phyloP scores from a whole-genome alignment of 2,113 vertebrate genomes.

The Redunca redunca region DNA sequence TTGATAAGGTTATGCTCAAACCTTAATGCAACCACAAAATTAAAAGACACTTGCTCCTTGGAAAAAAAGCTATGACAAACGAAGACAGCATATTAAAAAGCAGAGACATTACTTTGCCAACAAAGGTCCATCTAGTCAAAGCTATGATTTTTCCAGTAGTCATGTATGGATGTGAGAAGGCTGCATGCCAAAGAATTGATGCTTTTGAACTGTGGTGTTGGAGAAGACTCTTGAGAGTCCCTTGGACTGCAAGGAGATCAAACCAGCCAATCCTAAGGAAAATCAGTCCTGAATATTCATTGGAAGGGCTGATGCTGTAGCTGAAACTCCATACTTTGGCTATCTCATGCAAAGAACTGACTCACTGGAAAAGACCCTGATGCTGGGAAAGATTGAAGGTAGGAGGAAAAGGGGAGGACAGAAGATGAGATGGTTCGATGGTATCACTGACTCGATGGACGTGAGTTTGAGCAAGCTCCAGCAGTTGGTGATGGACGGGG shows the following conservation, averaged over 20 bases:
- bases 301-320: background rate
- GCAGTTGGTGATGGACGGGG: background rate
- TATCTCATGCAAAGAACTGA: background rate
- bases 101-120: background rate
- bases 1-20: background rate
- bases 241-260: background rate
- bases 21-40: background rate
- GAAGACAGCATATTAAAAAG: fast-evolving
- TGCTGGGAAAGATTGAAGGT: background rate
- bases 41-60: background rate
- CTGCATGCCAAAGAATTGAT: background rate
- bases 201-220: background rate
- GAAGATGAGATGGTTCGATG: background rate
- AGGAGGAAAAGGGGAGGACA: background rate
- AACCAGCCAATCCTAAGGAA: background rate
- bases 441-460: background rate
- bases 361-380: background rate
- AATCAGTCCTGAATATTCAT: background rate
- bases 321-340: background rate
- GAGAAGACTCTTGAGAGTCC: background rate
- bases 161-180: background rate
- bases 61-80: background rate
- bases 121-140: background rate
- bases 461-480: background rate
- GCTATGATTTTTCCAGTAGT: background rate